Conservation (phyloP, 2,797 vertebrate genomes). For the Eulemur coronatus region DNA sequence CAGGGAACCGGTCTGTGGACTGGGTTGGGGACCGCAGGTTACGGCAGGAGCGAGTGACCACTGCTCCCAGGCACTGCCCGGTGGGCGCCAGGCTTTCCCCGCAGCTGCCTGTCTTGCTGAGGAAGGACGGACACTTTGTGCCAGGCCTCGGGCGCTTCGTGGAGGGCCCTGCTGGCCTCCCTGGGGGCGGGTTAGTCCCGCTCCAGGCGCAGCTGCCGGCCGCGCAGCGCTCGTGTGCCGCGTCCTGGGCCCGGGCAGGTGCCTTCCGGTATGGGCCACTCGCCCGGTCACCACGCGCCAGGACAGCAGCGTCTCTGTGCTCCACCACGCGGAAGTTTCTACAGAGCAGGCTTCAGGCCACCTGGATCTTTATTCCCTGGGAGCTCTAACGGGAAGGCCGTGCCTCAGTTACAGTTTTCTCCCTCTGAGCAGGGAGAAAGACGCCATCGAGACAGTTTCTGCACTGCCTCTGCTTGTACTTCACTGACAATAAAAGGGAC, state of each 20-base stretch:
- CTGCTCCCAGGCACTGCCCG: no score
- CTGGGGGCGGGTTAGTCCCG: background rate
- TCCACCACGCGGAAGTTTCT: accelerated
- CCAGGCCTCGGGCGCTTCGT: background rate
- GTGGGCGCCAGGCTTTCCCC: no score
- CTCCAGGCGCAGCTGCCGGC: background rate
- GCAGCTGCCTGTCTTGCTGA: no score
- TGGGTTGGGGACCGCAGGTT: no score
- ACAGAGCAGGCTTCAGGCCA: background rate
- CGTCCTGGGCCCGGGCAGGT: no score
- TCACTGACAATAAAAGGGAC: background rate
- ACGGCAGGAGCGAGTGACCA: no score
- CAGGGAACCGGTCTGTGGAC: no score
- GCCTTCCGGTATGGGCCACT: no score
- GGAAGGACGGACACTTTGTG: no score
- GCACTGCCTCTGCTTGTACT: background rate
- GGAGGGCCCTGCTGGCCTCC: background rate
- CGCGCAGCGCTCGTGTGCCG: no score
- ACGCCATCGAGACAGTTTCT: background rate
- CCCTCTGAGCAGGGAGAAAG: background rate
- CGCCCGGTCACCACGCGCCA: accelerated
- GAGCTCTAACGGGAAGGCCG: background rate
- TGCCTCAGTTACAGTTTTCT: background rate
- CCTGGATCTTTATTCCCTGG: background rate
- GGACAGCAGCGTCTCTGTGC: accelerated